A percentile compares a stretch with the other conserved stretches of the same genome.
These are phyloP conservation scores for Globodera ellingtonae DNA, from an alignment of 1,140 invertebrate species.

Conservation along the genomic window DNA sequence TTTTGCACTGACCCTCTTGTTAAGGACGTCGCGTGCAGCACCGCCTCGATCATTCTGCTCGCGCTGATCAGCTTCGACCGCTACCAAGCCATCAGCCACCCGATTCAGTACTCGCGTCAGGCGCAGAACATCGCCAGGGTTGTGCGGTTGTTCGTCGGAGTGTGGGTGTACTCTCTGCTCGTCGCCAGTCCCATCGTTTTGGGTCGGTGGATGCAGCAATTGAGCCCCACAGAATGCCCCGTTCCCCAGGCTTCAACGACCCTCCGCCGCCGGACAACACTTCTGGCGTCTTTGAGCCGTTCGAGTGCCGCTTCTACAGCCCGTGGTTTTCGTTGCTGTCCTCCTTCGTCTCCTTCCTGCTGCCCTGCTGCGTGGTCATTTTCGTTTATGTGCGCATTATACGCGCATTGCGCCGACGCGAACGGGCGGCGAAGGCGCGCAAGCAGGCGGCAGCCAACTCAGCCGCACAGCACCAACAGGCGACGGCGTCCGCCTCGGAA, in stretches of 20 bases:
- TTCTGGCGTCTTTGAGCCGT: background rate
- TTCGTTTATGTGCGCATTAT: constrained; percentile 64
- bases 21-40: constrained; percentile 96
- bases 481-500: background rate
- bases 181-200: constrained; percentile 96
- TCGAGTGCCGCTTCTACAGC: constrained; percentile 89
- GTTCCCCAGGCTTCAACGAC: constrained; percentile 56
- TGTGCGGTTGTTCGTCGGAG: constrained; percentile 87
- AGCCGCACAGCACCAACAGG: background rate
- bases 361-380: constrained; percentile 76
- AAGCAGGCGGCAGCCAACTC: background rate
- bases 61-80: constrained; percentile 98
- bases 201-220: constrained; percentile 71
- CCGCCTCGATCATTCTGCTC: constrained; percentile 95
- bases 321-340: constrained; percentile 96
- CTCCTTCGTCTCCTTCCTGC: constrained; percentile 95
- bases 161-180: constrained; percentile 91
- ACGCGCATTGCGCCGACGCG: constrained; percentile 38
- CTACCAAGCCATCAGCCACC: constrained; percentile 97
- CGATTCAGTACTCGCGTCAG: constrained; percentile 93
- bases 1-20: background rate
- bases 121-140: constrained; percentile 95
- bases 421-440: constrained; percentile 48
- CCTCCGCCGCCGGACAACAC: constrained; percentile 50
- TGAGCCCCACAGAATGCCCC: background rate